Conservation (phyloP, 2,113 vertebrate genomes). For the Xyliphius kryptos region DNA sequence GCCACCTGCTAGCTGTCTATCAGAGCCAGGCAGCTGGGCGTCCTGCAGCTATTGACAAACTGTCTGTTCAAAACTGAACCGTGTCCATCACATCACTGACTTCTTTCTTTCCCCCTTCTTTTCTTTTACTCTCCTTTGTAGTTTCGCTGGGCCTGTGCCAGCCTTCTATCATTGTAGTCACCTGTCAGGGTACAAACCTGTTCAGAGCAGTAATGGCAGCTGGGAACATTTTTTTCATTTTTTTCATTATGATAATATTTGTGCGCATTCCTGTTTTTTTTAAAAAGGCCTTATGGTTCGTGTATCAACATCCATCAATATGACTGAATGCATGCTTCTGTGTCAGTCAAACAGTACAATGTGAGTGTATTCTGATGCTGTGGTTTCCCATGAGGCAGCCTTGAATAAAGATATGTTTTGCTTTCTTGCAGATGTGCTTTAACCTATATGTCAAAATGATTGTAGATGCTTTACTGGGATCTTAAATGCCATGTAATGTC, state of each 20-base stretch:
- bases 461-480: no score
- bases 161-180: constrained; percentile 39
- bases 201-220: constrained; percentile 11
- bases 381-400: neutral
- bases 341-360: constrained; percentile 20
- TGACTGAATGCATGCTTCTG: neutral
- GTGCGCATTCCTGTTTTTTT: neutral
- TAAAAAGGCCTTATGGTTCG: constrained; percentile 9
- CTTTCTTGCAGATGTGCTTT: no score
- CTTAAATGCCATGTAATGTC: no score
- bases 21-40: constrained; percentile 50
- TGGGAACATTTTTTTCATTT: neutral
- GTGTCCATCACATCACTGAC: constrained; percentile 59
- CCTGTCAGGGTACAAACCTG: constrained; percentile 14
- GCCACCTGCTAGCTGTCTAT: constrained; percentile 80
- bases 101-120: constrained; percentile 14
- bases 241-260: neutral
- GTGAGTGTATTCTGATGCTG: neutral
- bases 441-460: no score
- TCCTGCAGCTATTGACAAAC: constrained; percentile 72
- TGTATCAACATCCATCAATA: constrained; percentile 23
- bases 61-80: constrained; percentile 67
- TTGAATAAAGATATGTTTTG: neutral
- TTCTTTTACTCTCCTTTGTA: constrained; percentile 46
- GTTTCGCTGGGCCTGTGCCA: constrained; percentile 32